Conservation (phyloP, 2,113 vertebrate species). For the Himantopus leucocephalus region DNA sequence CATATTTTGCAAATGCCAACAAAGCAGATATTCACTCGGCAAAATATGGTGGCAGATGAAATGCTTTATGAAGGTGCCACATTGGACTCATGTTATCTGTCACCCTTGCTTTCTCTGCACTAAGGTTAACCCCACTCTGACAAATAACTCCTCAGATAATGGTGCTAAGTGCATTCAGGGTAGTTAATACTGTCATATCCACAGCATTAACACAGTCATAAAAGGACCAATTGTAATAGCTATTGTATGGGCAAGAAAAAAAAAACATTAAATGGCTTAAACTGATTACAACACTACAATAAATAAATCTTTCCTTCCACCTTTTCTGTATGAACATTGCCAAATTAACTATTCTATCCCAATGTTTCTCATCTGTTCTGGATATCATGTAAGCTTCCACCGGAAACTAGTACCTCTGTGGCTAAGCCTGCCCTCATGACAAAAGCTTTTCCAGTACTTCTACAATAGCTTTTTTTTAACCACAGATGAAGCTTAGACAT, state of each 20-base stretch:
- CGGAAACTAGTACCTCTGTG: background rate
- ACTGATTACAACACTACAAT: background rate
- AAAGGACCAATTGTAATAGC: background rate
- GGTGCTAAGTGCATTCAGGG: background rate
- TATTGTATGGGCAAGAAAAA: background rate
- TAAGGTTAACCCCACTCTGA: background rate
- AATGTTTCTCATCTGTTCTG: background rate
- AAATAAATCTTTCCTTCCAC: background rate
- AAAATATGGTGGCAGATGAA: background rate
- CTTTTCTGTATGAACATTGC: background rate
- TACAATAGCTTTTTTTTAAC: background rate
- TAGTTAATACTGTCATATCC: background rate
- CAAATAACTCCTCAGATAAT: background rate
- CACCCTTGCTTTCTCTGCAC: background rate
- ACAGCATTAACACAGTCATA: background rate
- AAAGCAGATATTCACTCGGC: background rate
- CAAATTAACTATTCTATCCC: background rate
- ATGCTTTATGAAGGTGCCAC: background rate
- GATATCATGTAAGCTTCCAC: background rate
- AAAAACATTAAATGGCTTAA: background rate
- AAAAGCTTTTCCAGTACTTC: background rate
- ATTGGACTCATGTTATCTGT: background rate
- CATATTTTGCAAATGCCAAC: background rate
- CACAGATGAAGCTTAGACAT: background rate
- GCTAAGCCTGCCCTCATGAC: background rate